These are phyloP conservation scores for Theonella swinhoei DNA, from an alignment of 37 sponge, comb jelly and placozoan species.

Conservation along the genomic window DNA sequence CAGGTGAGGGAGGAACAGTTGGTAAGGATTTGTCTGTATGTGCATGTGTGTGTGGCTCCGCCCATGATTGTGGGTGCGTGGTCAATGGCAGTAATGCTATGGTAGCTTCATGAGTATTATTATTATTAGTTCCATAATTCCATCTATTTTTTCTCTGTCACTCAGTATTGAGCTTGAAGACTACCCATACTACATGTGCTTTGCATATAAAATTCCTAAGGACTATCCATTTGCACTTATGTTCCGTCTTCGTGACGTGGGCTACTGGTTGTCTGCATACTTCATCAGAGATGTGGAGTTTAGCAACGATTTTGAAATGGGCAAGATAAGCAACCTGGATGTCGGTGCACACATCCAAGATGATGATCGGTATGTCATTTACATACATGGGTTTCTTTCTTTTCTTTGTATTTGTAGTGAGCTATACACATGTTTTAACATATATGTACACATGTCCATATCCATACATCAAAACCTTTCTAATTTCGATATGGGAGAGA, in stretches of 20 bases:
- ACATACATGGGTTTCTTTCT: background rate
- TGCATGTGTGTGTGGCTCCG: no score
- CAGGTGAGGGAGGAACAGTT: no score
- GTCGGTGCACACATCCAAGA: constrained; percentile 13
- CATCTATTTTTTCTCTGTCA: background rate
- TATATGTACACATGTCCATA: no score
- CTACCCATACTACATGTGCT: constrained; percentile 65
- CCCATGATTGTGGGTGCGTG: no score
- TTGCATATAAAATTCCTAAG: constrained; percentile 79
- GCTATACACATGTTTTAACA: no score
- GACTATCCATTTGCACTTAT: constrained; percentile 34
- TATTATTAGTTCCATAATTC: no score
- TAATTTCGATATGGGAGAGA: no score
- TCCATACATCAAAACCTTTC: no score
- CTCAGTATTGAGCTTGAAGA: constrained; percentile 5
- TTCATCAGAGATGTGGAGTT: background rate
- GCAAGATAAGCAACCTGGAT: background rate
- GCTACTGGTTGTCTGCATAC: constrained; percentile 12
- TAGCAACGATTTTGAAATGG: background rate
- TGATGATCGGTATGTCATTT: constrained; percentile 42
- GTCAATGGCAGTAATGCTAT: no score
- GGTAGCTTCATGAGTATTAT: no score
- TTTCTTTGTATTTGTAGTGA: background rate
- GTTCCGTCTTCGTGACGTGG: background rate
- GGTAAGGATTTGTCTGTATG: no score